These are phyloP conservation scores for Podilymbus podiceps DNA, from an alignment of 2,113 vertebrate genomes.

Conservation along the genomic window DNA sequence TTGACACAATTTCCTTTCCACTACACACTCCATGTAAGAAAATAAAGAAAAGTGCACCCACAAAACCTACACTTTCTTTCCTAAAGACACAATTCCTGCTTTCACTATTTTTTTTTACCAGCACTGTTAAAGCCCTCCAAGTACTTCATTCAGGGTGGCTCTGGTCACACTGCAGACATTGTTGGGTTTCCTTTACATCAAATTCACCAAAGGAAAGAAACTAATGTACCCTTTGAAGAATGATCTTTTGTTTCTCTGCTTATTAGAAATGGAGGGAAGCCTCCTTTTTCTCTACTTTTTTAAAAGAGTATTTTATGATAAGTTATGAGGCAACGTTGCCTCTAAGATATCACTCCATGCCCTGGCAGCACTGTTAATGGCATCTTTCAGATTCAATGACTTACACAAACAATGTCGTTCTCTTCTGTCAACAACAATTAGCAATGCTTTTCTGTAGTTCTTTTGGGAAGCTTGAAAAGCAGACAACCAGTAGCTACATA, in stretches of 20 bases:
- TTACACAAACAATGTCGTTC: constrained; percentile 64
- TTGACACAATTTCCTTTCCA: background rate
- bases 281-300: background rate
- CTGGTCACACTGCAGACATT: background rate
- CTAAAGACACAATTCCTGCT: background rate
- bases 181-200: background rate
- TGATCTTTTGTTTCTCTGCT: background rate
- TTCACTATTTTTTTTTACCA: background rate
- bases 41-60: background rate
- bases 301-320: background rate
- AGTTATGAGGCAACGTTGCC: background rate
- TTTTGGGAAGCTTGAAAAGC: constrained; percentile 55
- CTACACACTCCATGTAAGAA: background rate
- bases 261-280: background rate
- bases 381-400: constrained; percentile 66
- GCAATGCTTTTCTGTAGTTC: constrained; percentile 59
- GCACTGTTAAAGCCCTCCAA: background rate
- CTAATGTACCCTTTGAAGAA: background rate
- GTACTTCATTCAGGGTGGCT: background rate
- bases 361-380: constrained; percentile 56
- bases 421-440: constrained; percentile 72
- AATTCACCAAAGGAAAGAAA: background rate
- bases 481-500: constrained; percentile 60
- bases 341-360: constrained; percentile 36
- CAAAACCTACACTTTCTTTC: background rate